Percentiles rank a stretch among this genome's conserved stretches.
These are phyloP conservation scores for Tetraodon nigroviridis DNA, from an alignment of 2,113 vertebrate genomes.

Conservation along the genomic window DNA sequence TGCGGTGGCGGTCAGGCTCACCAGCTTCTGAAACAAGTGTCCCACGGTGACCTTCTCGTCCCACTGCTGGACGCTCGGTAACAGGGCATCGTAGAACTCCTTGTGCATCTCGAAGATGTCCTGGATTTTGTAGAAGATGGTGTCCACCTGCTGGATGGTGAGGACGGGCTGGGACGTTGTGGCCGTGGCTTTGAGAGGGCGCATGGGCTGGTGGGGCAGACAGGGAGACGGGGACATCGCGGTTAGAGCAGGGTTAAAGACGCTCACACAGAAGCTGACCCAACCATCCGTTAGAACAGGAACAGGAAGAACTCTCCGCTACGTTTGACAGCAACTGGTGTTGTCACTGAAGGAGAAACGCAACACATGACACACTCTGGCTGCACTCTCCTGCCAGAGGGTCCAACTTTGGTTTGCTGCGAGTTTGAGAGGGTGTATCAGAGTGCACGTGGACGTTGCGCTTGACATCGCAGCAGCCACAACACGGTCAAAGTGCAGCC, in stretches of 20 bases:
- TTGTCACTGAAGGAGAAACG: conserved; percentile 14
- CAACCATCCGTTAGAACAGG: too few species aligned
- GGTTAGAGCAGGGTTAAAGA: too few species aligned
- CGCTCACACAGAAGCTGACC: too few species aligned
- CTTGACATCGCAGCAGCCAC: not conserved
- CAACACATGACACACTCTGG: conserved; percentile 13
- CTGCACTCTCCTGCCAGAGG: not conserved
- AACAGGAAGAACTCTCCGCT: conserved; percentile 6
- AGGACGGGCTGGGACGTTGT: conserved; percentile 95
- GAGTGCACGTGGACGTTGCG: not conserved
- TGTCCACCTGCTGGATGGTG: conserved; percentile 92
- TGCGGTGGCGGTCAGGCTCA: conserved; percentile 63
- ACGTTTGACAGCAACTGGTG: not conserved
- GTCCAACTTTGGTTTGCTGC: not conserved
- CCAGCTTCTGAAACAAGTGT: conserved; percentile 97
- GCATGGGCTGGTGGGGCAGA: conserved; percentile 82
- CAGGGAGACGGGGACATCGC: not conserved
- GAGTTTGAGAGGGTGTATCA: not conserved
- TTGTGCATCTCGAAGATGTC: conserved; percentile 97
- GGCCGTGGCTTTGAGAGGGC: conserved; percentile 91
- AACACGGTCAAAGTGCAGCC: conserved; percentile 10
- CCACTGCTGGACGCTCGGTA: conserved; percentile 93
- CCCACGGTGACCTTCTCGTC: conserved; percentile 92
- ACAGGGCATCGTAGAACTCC: conserved; percentile 91
- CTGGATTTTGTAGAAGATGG: conserved; percentile 98